Conservation (phyloP, 2,113 vertebrate species). For the Tinamus guttatus region DNA sequence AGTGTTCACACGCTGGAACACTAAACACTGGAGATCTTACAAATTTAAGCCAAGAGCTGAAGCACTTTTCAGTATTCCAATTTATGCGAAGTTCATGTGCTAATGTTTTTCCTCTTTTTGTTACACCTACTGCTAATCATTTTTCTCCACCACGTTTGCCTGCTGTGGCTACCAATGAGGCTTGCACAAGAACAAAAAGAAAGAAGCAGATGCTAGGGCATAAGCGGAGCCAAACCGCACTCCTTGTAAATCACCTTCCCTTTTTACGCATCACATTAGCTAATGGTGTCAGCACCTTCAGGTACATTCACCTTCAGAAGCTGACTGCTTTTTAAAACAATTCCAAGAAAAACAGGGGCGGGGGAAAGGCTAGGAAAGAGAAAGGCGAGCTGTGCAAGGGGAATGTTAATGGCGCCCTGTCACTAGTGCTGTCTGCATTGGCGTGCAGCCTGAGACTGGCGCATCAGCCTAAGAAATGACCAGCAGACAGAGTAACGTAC, state of each 20-base stretch:
- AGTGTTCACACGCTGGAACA: neutral
- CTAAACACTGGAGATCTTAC: neutral
- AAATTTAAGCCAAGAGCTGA: neutral
- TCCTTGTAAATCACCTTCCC: neutral
- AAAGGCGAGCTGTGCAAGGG: slow-evolving; percentile 10
- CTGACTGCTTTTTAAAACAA: neutral
- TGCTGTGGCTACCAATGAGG: neutral
- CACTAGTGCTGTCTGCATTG: slow-evolving; percentile 21
- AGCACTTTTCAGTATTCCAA: neutral
- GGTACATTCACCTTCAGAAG: slow-evolving; percentile 40
- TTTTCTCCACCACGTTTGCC: neutral
- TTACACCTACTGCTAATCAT: neutral
- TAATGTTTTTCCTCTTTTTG: neutral
- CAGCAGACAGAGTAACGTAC: neutral
- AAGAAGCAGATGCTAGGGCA: fast-evolving
- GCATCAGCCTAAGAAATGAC: neutral
- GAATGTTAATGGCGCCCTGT: slow-evolving; percentile 44
- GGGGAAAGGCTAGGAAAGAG: neutral
- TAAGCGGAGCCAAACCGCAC: neutral
- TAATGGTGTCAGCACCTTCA: slow-evolving; percentile 45
- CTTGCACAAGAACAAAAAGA: neutral
- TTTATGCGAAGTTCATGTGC: neutral
- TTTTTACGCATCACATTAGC: slow-evolving; percentile 40
- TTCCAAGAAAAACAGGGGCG: slow-evolving; percentile 7
- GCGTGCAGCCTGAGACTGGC: neutral